Percentiles rank a stretch among this genome's conserved stretches.
Conservation (phyloP, 2,113 vertebrate species). For the Pteropus alecto region DNA sequence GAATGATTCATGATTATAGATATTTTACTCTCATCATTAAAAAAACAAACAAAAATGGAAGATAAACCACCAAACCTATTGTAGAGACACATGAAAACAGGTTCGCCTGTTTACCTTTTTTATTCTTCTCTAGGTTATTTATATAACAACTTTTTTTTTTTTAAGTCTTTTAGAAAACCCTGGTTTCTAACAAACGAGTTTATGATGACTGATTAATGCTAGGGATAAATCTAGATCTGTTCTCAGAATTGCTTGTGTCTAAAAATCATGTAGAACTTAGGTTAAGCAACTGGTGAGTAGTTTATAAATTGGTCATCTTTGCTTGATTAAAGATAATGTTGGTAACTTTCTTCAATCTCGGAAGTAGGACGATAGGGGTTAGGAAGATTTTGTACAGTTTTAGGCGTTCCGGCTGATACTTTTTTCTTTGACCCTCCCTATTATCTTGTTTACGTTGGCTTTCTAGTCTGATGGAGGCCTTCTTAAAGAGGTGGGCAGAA, state of each 20-base stretch:
- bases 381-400: not conserved
- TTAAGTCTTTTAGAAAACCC: not conserved
- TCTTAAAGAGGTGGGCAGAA: conserved; percentile 14
- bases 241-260: not conserved
- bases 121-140: conserved; percentile 2
- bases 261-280: not conserved
- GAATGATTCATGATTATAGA: conserved; percentile 25
- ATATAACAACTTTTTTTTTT: not conserved
- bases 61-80: not conserved
- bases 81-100: not conserved
- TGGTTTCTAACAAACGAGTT: not conserved
- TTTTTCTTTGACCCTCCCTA: not conserved
- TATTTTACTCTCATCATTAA: conserved; percentile 27
- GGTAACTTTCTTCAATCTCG: not conserved
- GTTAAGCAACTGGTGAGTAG: not conserved
- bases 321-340: not conserved
- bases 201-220: not conserved
- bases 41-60: conserved; percentile 21
- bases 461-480: not conserved
- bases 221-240: not conserved
- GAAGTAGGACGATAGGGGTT: not conserved
- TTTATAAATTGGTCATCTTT: not conserved
- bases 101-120: not conserved
- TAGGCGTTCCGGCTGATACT: not conserved
- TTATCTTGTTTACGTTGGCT: conserved; percentile 27